Base-by-base conservation (phyloP, 92 coral and sea anemone species). In the Epizoanthus rinbou region DNA sequence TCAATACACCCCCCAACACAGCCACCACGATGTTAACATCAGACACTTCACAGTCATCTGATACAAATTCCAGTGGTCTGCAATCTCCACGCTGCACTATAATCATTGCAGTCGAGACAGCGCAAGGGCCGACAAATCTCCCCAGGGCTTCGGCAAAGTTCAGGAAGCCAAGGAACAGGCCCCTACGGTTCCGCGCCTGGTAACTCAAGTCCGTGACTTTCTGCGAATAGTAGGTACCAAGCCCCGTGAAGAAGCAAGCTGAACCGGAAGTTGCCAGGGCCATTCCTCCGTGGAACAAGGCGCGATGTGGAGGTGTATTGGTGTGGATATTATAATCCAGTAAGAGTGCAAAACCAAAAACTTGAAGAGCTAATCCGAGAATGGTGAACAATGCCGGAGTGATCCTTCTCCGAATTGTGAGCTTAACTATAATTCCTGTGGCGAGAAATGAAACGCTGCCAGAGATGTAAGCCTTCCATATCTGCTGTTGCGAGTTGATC, bases 161-260 rank as follows among this genome's bases (percentile, higher is more conserved):
- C 57, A 97, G 89, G 5, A 90, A 85, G 6, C 99, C 97, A 31
- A 97, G 94, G 57, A 94, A 97, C 7, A 91, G 57, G 31, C 99
- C 99, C 39, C 99, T 80, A 25, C 99, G 91, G 71, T 97, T 97
- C 41, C 98, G 76, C 28, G 99, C 99, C 64, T 97, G 97, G 62
- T 97, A 91, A 52, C 97, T 92, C 62, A 90, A 86, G 71, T 97
- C 99, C 56, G 99, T 97, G 22, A 97, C 87, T 73, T 97, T 97
- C 28, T 93, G 96, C 18, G 98, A 97, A 86, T 88, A 97, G 57
- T 97, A 97, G 43, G 93, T 91, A 13, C 98, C 98, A 8, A 86
- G 68, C 2, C 99, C 99, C 25, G 95, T 94, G 78, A 97, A 86
- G 86, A 97, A 91, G 31, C 90, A 80, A 19, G 98, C 98, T 0